Conservation (phyloP, 30 jellyfish, hydroid and myxozoan genomes). For the Sanderia malayensis region DNA sequence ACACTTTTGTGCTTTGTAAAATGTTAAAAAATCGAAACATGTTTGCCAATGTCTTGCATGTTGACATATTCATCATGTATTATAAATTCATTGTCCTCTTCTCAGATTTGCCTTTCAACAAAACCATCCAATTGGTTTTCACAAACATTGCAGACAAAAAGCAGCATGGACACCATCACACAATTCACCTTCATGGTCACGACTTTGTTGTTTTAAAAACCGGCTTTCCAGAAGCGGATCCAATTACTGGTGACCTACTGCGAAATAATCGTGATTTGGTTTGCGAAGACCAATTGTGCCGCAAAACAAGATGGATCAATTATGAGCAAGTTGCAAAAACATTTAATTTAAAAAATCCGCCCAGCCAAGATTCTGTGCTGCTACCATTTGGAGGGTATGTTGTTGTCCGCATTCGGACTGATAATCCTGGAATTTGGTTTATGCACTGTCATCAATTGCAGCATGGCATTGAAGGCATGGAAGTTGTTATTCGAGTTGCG, state of each 20-base stretch:
- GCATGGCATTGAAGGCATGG: conserved; percentile 92
- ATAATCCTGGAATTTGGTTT: conserved; percentile 92
- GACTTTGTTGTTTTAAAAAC: conserved; percentile 79
- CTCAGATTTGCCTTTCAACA: conserved; percentile 69
- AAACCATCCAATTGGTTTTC: conserved; percentile 82
- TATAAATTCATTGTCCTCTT: conserved; percentile 1
- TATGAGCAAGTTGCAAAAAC: conserved; percentile 46
- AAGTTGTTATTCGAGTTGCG: conserved; percentile 73
- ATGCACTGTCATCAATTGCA: conserved; percentile 86
- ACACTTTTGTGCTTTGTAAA: too few species aligned
- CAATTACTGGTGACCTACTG: conserved; percentile 54
- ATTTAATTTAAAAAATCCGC: conserved; percentile 63
- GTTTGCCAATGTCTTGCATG: too few species aligned
- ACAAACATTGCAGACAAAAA: conserved; percentile 38
- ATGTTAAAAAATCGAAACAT: too few species aligned
- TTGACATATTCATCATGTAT: too few species aligned
- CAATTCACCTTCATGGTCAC: conserved; percentile 95
- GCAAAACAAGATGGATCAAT: conserved; percentile 44
- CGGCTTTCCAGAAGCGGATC: conserved; percentile 73
- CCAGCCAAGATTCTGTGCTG: conserved; percentile 70
- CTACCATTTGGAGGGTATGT: conserved; percentile 94
- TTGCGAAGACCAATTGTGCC: conserved; percentile 53
- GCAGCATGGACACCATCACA: conserved; percentile 91
- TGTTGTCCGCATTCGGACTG: conserved; percentile 77
- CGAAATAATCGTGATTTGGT: conserved; percentile 29